Base-by-base conservation (phyloP, 2,113 vertebrate genomes). In the Aspidoscelis tigris region DNA sequence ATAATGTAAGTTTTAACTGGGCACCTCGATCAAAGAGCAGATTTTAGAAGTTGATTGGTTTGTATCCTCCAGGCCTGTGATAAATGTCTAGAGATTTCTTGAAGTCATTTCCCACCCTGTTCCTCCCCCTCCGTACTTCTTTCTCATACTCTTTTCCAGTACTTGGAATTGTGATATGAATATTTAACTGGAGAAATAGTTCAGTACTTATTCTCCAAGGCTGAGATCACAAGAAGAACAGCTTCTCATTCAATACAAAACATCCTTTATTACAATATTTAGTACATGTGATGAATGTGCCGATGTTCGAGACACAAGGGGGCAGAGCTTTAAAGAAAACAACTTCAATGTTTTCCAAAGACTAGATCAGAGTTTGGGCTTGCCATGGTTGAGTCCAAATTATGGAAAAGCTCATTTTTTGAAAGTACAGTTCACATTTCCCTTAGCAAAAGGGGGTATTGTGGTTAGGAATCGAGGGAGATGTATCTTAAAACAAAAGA, bases 151-250 rank as follows among this genome's bases (percentile, higher is more conserved):
- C 91, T 61, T 91, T 92, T 94, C 92, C 92, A 89, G 76, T 87
- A 91, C 90, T 94, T 92, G 93, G 91, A 93, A 87, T 93, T 92
- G 94, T 94, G 91, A 93, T 85, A 94, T 93, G 89, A 94, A 94
- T 94, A 94, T 94, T 94, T 94, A 93, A 94, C 92, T 68, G 71
- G 93, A 92, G 93, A 91, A 93, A 92, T 93, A 89, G 87, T 87
- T 89, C 90, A 84, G 89, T 90, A 70, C 91, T 91, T 94, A 90
- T 91, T 89, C 91, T 94, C 74, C 78, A 81, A 87, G 81, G 78
- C 83, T n/a, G 70, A 85, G 90, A 90, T 88, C 91, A 88, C 88
- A 92, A 93, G 84, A 69, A 81, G 85, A 87, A 74, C 89, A 93
- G 88, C 90, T 84, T 93, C 87, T 87, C 87, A 88, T 87, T 90